Conservation (phyloP, 2,113 vertebrate genomes). For the Tragulus kanchil region DNA sequence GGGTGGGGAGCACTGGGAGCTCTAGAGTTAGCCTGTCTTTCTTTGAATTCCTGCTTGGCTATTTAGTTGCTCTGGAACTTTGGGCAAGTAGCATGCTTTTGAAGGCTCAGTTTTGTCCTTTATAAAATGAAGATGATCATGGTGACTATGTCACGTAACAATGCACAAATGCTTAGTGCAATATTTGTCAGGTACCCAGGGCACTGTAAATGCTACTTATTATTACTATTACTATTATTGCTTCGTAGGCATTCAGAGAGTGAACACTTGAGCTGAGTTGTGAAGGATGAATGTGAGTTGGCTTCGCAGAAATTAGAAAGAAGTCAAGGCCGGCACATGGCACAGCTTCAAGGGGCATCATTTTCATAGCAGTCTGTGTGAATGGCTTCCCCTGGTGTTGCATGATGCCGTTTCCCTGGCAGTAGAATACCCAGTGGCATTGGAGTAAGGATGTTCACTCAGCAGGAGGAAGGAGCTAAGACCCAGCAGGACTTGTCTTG, state of each 20-base stretch:
- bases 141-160: not conserved
- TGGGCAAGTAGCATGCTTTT: not conserved
- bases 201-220: not conserved
- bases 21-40: not conserved
- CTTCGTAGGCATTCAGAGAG: not conserved
- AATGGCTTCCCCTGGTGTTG: not conserved
- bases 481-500: not conserved
- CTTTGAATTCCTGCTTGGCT: not conserved
- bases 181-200: not conserved
- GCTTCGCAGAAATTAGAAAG: not conserved
- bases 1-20: not conserved
- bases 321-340: not conserved
- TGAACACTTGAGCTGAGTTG: not conserved
- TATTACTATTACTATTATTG: not conserved
- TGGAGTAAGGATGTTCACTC: not conserved
- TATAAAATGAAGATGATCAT: not conserved
- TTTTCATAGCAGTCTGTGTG: not conserved
- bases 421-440: not conserved
- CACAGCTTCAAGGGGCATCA: not conserved
- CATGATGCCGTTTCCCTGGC: not conserved
- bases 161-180: not conserved
- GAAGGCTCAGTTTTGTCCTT: not conserved
- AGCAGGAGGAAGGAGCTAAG: not conserved
- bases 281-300: not conserved
- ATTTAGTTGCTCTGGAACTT: not conserved